Base-by-base conservation (phyloP, 2,797 vertebrate species). In the Sebastes paucispinis region DNA sequence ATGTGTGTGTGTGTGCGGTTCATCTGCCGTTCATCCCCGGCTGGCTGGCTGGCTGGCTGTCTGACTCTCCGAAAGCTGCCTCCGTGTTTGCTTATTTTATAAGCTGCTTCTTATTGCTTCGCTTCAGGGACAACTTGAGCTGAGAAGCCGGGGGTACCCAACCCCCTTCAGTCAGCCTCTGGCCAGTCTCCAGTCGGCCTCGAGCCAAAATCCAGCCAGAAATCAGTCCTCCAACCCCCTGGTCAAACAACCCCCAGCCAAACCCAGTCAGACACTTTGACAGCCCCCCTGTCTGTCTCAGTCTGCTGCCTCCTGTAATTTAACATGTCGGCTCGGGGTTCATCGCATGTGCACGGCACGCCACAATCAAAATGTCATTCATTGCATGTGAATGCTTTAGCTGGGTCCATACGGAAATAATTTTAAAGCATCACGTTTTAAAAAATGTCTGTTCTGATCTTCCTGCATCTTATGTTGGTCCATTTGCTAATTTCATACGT, bases 11-110 rank as follows among this genome's bases (percentile, higher is more conserved):
- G 89, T 81, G 82, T 70, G 64, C 16, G 63, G 29, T 77, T 81
- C 24, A 72, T 89, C 87, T 83, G 88, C 83, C 80, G 90, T 88
- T 83, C 86, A 84, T 83, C 64, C 68, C 74, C 43, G 82, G 79
- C 88, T 88, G 27, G 27, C 27, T 27, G 90, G 77, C 87, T 78
- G 73, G 32, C 75, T 74, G 84, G 77, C 88, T 86, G 43, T 47
- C 43, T 47, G 43, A 47, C 43, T 47, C 43, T 47, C 43, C 43
- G 87, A 82, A 81, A 85, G 81, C 87, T 80, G 75, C 79, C 90
- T 92, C 89, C 67, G 70, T 92, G 92, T 94, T 95, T 94, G 92
- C 91, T 93, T 89, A 91, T 93, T 92, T 93, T 93, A 94, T 95
- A 93, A 94, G 91, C 88, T 69, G 87, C 85, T 85, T 89, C 91